A percentile compares a stretch with the other conserved stretches of the same genome.
These are phyloP conservation scores for Siderastrea siderea DNA, from an alignment of 92 coral and sea anemone genomes.

Conservation along the genomic window DNA sequence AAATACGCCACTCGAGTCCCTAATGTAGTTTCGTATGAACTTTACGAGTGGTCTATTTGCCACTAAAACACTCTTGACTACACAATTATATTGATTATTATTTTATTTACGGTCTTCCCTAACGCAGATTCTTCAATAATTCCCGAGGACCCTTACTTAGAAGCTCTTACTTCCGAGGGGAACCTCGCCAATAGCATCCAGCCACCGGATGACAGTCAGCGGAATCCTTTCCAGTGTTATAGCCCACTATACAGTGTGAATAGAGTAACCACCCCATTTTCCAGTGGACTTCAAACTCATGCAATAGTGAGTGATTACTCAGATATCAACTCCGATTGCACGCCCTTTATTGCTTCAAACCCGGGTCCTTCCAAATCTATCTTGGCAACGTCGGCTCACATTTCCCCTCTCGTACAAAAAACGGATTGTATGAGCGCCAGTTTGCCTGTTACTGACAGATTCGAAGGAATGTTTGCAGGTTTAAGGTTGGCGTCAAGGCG, in stretches of 20 bases:
- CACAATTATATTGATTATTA: not conserved
- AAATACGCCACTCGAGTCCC: too few relatives aligned
- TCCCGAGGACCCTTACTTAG: not conserved
- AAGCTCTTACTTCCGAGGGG: not conserved
- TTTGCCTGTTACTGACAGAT: not conserved
- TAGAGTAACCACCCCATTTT: constrained; percentile 22
- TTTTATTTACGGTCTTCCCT: not conserved
- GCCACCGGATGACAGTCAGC: not conserved
- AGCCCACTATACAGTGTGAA: constrained; percentile 40
- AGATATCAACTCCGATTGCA: not conserved
- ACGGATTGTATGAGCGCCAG: not conserved
- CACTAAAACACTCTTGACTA: too few relatives aligned
- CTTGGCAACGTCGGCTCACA: not conserved
- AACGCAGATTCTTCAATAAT: not conserved
- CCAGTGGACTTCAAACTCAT: not conserved
- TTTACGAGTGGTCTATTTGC: too few relatives aligned
- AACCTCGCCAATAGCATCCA: not conserved
- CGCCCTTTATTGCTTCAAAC: not conserved
- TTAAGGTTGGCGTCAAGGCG: not conserved
- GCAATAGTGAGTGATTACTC: not conserved
- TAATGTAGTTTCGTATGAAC: too few relatives aligned
- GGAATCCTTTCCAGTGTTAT: not conserved
- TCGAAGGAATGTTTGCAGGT: too few relatives aligned
- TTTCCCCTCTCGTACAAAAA: not conserved
- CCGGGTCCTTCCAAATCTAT: not conserved